Evolutionary conservation across 2,113 vertebrate genomes (phyloP).

Genomic region (Mirounga angustirostris): DNA sequence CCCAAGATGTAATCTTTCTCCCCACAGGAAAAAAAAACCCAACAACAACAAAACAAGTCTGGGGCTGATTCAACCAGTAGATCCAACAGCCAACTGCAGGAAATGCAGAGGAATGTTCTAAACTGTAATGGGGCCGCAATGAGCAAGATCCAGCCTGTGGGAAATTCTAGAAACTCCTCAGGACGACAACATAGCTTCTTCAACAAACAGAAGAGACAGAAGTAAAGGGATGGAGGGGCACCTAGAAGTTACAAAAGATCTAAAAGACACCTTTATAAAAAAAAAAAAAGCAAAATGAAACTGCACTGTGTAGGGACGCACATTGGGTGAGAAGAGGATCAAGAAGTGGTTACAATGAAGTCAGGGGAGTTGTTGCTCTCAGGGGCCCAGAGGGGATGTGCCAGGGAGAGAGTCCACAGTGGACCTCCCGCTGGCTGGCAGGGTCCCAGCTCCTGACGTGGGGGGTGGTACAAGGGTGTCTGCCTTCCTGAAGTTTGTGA

Average conservation of each 20-base stretch:
- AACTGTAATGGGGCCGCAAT: background rate
- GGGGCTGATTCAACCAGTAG: background rate
- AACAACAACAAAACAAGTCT: background rate
- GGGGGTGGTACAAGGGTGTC: background rate
- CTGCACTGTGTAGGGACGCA: background rate
- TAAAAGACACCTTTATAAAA: background rate
- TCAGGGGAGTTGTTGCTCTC: background rate
- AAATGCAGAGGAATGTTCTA: background rate
- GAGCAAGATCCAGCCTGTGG: background rate
- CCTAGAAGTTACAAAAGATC: background rate
- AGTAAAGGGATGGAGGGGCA: background rate
- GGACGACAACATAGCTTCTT: background rate
- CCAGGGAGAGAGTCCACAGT: accelerated
- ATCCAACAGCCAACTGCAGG: background rate
- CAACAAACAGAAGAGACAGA: background rate
- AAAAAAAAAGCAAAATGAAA: background rate
- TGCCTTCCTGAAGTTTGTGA: background rate
- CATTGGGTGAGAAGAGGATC: background rate
- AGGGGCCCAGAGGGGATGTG: background rate
- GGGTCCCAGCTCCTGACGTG: background rate
- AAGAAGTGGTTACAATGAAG: background rate
- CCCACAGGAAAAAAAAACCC: background rate
- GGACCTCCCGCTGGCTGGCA: background rate
- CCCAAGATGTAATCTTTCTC: background rate
- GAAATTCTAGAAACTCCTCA: constrained; percentile 1